These are phyloP conservation scores for Ruditapes philippinarum DNA, from an alignment of 1,140 invertebrate genomes.

Conservation along the genomic window DNA sequence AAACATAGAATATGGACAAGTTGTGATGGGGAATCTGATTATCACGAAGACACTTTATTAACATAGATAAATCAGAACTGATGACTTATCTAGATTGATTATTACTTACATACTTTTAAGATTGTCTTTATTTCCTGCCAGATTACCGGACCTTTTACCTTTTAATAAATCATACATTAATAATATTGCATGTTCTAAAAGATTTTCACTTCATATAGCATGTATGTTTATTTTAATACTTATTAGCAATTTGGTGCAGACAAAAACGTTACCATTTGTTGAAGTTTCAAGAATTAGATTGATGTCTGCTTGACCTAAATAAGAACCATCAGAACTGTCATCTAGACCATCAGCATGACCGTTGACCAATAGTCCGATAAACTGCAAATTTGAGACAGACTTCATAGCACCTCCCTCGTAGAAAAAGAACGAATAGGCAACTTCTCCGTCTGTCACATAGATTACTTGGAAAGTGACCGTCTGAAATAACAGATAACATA, in stretches of 20 bases:
- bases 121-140: too few relatives aligned
- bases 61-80: too few relatives aligned
- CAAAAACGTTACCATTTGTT: background rate
- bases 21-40: too few relatives aligned
- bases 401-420: constrained; percentile 15
- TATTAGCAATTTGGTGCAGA: background rate
- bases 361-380: constrained; percentile 40
- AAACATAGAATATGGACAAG: too few relatives aligned
- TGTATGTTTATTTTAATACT: background rate
- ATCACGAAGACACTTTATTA: too few relatives aligned
- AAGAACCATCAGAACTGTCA: constrained; percentile 15
- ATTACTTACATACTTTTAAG: too few relatives aligned
- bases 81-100: too few relatives aligned
- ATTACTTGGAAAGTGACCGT: constrained; percentile 41
- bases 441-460: background rate
- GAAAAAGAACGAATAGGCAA: constrained; percentile 28
- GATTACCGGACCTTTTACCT: too few relatives aligned
- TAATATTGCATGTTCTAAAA: too few relatives aligned
- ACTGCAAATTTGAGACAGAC: background rate
- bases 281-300: constrained; percentile 12
- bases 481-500: constrained; percentile 8
- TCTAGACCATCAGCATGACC: constrained; percentile 5
- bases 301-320: background rate
- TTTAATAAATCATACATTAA: too few relatives aligned
- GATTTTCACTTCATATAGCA: too few relatives aligned